Base-by-base conservation (phyloP, 2,888 invertebrate species). In the Neuroscelio doddi region DNA sequence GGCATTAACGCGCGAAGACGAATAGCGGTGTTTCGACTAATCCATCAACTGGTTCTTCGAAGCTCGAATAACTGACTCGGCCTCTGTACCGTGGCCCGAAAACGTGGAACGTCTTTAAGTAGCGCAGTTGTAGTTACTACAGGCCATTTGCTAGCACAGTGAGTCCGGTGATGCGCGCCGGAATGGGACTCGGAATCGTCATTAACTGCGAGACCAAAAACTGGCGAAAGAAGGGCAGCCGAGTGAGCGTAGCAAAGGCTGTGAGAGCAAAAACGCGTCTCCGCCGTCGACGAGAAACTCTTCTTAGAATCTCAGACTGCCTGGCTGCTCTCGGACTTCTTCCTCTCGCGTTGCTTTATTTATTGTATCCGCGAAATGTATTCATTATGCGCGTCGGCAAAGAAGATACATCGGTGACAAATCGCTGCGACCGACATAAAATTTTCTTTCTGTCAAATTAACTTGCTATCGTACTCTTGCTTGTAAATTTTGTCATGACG, bases 261-360 rank as follows among this genome's bases (percentile, higher is more conserved):
- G 55, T 63, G 61, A 57, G 55, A 38, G 74, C 75, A 80, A 80
- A 80, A 81, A 80, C 75, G 70, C 74, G 76, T 77, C 77, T 73
- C 73, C 72, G 69, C 62, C 62, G 71, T 56, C 64, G 68, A 68
- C 74, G 76, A n/a, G n/a, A 75, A 77, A 78, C 76, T 72, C 73
- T 81, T 81, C 81, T 78, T 72, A 72, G 81, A 81, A 81, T 68
- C 66, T 62, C 63, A 69, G 68, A 63, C 68, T 59, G 68, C 68
- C 63, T 62, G 68, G 65, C 68, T 69, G 61, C 61, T 47, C 50
- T 52, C 47, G 55, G 58, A 47, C 56, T 57, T 53, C 63, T 64
- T 61, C 57, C 59, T 61, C 59, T 57, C 61, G 52, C 64, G 47
- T 63, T 67, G 45, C 55, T 64, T 72, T 70, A 72, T 73, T 73